phyloP scores from a whole-genome alignment of 2,888 invertebrate species.

The Oscheius sp. region DNA sequence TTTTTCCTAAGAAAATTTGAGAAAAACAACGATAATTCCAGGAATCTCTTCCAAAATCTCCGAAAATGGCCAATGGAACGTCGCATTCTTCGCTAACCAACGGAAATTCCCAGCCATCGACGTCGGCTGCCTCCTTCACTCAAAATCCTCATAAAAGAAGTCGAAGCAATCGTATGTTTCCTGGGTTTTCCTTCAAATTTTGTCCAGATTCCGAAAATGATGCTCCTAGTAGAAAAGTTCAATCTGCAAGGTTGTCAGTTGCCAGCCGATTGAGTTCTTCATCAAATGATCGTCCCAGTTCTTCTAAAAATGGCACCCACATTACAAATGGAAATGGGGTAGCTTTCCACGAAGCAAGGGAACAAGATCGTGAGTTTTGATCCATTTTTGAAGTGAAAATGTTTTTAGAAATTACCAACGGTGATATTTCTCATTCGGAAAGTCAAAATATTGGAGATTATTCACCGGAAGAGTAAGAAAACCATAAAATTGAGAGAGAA shows the following conservation, averaged over 20 bases:
- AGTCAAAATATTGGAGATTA: background rate
- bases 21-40: background rate
- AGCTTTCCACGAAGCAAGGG: background rate
- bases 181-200: background rate
- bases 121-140: background rate
- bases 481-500: background rate
- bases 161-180: conserved; percentile 2
- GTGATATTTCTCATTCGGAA: background rate
- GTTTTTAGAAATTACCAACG: background rate
- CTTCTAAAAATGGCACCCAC: conserved; percentile 19
- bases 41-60: background rate
- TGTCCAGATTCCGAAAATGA: conserved; percentile 15
- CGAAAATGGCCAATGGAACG: background rate
- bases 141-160: conserved; percentile 13
- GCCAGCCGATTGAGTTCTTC: background rate
- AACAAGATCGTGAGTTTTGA: background rate
- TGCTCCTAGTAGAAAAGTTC: background rate
- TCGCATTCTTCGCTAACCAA: background rate
- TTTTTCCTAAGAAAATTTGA: background rate
- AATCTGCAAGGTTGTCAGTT: background rate
- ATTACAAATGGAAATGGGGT: conserved; percentile 18
- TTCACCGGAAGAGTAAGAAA: background rate
- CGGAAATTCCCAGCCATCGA: conserved; percentile 17
- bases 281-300: conserved; percentile 17
- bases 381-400: background rate